Percentiles rank a stretch among this genome's conserved stretches.
These are phyloP conservation scores for Gasterosteus nipponicus DNA, from an alignment of 2,113 vertebrate genomes.

Conservation along the genomic window DNA sequence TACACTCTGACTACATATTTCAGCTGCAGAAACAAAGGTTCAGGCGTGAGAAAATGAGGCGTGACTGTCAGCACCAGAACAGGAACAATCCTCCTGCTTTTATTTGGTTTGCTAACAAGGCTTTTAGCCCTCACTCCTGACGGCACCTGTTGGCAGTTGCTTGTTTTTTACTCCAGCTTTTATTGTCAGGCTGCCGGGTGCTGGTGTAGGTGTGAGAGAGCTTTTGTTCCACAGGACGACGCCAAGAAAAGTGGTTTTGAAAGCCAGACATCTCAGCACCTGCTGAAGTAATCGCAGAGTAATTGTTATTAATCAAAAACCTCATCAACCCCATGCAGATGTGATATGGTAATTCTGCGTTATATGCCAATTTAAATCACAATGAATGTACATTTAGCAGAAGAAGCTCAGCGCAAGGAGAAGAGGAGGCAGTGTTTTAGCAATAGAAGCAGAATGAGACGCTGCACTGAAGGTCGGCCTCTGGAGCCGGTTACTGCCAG, in stretches of 20 bases:
- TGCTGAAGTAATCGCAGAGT: slow-evolving; percentile 42
- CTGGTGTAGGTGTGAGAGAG: slow-evolving; percentile 9
- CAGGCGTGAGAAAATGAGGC: background rate
- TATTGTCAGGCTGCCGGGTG: slow-evolving; percentile 14
- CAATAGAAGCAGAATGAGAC: background rate
- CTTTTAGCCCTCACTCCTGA: slow-evolving; percentile 31
- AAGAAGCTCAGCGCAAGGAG: slow-evolving; percentile 1
- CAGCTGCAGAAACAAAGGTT: background rate
- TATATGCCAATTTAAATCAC: slow-evolving; percentile 49
- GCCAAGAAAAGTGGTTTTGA: slow-evolving; percentile 31
- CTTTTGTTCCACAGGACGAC: slow-evolving; percentile 34
- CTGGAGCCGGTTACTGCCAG: no score
- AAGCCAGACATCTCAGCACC: slow-evolving; percentile 54
- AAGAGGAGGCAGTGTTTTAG: background rate
- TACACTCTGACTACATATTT: background rate
- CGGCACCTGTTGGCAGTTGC: background rate
- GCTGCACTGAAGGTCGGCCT: background rate
- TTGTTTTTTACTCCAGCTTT: slow-evolving; percentile 23
- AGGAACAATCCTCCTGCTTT: slow-evolving; percentile 1
- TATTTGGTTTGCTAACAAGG: slow-evolving; percentile 7
- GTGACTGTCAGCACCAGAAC: background rate
- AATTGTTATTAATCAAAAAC: slow-evolving; percentile 61
- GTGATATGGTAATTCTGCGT: slow-evolving; percentile 33
- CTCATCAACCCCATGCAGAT: slow-evolving; percentile 68
- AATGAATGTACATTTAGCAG: slow-evolving; percentile 38